These are phyloP conservation scores for Drosophila sechellia DNA, from an alignment of 1,140 invertebrate species.

Conservation along the genomic window DNA sequence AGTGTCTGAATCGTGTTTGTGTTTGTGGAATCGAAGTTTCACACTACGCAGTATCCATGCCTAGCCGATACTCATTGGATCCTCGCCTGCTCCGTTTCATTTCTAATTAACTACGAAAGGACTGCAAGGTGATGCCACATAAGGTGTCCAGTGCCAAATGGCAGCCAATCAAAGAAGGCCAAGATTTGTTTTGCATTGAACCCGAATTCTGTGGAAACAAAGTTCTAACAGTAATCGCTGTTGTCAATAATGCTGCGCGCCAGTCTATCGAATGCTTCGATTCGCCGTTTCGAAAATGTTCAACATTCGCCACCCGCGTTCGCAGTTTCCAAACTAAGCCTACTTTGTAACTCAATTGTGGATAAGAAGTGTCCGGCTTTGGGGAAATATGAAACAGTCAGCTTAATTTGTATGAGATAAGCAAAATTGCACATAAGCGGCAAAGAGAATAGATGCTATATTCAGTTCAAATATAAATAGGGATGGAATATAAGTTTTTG, in stretches of 20 bases:
- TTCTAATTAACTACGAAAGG: not conserved
- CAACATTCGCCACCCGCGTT: not conserved
- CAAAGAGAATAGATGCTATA: not conserved
- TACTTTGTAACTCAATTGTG: not conserved
- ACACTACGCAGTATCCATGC: not conserved
- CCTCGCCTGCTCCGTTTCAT: slow-evolving; percentile 5
- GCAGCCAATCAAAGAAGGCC: not conserved
- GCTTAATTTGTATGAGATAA: not conserved
- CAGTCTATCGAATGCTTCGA: not conserved
- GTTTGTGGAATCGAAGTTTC: not conserved
- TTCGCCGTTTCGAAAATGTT: not conserved
- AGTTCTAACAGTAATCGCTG: not conserved
- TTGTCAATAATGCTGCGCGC: not conserved
- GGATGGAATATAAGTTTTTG: too few relatives aligned
- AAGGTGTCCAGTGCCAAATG: not conserved
- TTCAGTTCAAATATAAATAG: too few relatives aligned
- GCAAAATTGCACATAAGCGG: not conserved
- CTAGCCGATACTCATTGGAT: not conserved
- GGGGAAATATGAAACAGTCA: not conserved
- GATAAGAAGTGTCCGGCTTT: not conserved
- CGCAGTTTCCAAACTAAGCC: not conserved
- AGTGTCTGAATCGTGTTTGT: not conserved
- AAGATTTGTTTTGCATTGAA: not conserved
- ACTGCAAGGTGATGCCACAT: not conserved
- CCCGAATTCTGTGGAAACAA: not conserved